Conservation (phyloP, 2,113 vertebrate species). For the Crotophaga sulcirostris region DNA sequence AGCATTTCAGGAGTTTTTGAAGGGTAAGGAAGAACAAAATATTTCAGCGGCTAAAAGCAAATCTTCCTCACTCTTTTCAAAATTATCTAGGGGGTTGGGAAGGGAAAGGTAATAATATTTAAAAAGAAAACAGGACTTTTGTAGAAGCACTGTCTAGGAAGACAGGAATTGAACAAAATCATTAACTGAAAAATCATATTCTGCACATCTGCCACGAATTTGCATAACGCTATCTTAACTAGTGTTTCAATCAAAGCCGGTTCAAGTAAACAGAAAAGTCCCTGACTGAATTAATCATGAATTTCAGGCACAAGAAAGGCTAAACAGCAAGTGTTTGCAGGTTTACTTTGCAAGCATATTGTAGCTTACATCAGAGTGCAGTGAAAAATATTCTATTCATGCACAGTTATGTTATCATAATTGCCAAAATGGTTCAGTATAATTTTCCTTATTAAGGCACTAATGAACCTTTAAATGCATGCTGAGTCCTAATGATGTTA, state of each 20-base stretch:
- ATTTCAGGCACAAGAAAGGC: not conserved
- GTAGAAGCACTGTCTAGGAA: not conserved
- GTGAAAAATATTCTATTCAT: conserved; percentile 39
- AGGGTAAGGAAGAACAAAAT: not conserved
- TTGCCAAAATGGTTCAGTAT: conserved; percentile 31
- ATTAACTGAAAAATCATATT: not conserved
- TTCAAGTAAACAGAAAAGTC: conserved; percentile 12
- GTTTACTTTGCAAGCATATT: not conserved
- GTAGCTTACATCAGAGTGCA: not conserved
- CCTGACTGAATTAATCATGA: not conserved
- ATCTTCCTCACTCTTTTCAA: not conserved
- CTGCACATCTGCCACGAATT: not conserved
- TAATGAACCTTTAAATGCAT: conserved; percentile 9
- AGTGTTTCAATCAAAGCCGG: conserved; percentile 30
- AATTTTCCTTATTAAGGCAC: conserved; percentile 37
- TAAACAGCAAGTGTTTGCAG: not conserved
- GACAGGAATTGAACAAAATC: not conserved
- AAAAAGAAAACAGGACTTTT: not conserved
- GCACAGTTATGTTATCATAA: not conserved
- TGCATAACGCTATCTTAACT: not conserved
- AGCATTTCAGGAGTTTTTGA: not conserved
- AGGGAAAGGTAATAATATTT: not conserved
- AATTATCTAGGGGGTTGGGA: not conserved
- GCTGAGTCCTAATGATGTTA: not conserved
- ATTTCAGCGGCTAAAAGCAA: not conserved